A percentile compares a stretch with the other conserved stretches of the same genome.
Conservation (phyloP, 1,140 invertebrate genomes). For the Aplysia californica region DNA sequence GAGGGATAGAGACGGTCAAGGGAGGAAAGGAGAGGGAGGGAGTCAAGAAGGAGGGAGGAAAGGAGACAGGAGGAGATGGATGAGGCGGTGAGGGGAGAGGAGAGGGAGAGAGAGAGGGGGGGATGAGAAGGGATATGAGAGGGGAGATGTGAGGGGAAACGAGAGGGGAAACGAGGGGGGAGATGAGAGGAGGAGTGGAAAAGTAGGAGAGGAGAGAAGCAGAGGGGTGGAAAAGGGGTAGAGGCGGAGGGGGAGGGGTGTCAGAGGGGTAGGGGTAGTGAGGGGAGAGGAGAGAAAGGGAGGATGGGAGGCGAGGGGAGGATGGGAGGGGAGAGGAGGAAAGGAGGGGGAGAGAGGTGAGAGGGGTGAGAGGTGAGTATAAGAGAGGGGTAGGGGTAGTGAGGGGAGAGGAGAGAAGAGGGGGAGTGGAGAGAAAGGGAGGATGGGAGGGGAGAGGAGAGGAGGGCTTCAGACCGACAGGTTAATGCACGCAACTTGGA, state of each 20-base stretch:
- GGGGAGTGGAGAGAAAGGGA: not conserved
- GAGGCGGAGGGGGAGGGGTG: not conserved
- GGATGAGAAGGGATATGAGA: not conserved
- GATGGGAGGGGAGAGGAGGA: not conserved
- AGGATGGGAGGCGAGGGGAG: not conserved
- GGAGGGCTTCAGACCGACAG: too few species aligned
- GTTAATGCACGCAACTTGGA: too few species aligned
- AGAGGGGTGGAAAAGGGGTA: not conserved
- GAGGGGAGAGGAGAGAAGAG: not conserved
- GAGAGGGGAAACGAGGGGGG: not conserved
- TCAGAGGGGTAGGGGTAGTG: not conserved
- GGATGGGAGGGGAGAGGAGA: not conserved
- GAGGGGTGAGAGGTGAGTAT: not conserved
- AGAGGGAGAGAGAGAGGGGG: constrained; percentile 8
- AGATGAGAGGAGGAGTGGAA: not conserved
- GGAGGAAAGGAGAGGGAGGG: not conserved
- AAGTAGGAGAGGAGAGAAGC: not conserved
- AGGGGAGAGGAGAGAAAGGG: too few species aligned
- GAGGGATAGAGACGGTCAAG: not conserved
- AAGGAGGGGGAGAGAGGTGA: not conserved
- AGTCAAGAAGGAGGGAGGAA: not conserved
- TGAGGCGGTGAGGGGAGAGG: not conserved
- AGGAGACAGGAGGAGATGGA: not conserved
- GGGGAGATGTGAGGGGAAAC: not conserved
- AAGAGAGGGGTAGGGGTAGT: not conserved